A percentile compares a stretch with the other conserved stretches of the same genome.
Conservation (phyloP, 2,888 invertebrate species). For the Eristalis pertinax region DNA sequence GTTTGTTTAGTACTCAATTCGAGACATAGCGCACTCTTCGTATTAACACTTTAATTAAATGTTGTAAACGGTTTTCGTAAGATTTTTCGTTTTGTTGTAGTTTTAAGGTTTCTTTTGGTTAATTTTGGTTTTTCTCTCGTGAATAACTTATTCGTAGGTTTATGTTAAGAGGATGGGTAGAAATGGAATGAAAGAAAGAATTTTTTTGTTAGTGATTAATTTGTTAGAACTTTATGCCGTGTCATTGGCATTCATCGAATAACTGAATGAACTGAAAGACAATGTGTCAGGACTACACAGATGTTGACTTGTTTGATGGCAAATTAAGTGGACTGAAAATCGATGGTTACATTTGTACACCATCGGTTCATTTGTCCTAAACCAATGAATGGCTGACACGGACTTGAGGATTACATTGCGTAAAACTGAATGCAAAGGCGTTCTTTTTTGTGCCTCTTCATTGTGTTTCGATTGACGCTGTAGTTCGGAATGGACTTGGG, state of each 20-base stretch:
- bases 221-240: not conserved
- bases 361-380: no score
- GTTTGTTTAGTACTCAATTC: constrained; percentile 15
- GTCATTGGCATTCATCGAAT: not conserved
- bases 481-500: no score
- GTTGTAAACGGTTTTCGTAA: not conserved
- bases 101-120: not conserved
- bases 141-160: not conserved
- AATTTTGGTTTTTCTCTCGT: not conserved
- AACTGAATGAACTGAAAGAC: not conserved
- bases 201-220: not conserved
- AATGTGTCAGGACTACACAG: not conserved
- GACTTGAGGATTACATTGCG: no score
- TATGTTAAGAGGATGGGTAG: not conserved
- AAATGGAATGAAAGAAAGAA: not conserved
- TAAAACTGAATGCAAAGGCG: no score
- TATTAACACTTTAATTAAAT: constrained; percentile 25
- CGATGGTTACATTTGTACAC: no score
- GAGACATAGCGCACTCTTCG: constrained; percentile 28
- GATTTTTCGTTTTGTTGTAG: not conserved
- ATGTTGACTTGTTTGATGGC: no score
- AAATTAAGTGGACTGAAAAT: no score
- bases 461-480: no score
- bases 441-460: no score
- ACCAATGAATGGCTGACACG: no score